Percentiles rank a stretch among this genome's conserved stretches.
These are phyloP conservation scores for Aphodius granarius DNA, from an alignment of 2,888 invertebrate genomes.

Conservation along the genomic window DNA sequence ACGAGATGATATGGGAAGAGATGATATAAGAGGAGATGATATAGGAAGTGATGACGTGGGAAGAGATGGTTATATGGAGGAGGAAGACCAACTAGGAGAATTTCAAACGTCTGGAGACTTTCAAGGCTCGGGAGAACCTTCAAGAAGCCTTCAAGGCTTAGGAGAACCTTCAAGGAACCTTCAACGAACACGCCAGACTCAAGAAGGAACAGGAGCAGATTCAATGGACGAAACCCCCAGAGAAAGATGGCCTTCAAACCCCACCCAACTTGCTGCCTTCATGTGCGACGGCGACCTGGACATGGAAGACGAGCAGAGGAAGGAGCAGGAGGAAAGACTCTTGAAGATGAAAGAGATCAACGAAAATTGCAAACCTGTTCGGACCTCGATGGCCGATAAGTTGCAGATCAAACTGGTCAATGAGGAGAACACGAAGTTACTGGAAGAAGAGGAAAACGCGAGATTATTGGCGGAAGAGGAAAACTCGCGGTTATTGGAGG, in stretches of 20 bases:
- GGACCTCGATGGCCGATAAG: constrained; percentile 34
- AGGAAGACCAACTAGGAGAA: constrained; percentile 6
- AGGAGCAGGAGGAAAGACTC: constrained; percentile 53
- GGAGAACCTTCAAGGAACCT: background rate
- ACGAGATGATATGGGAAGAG: too few relatives aligned
- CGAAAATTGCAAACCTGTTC: constrained; percentile 42
- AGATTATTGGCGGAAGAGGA: too few relatives aligned
- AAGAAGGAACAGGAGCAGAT: constrained; percentile 15
- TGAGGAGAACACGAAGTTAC: background rate
- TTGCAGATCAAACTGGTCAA: constrained; percentile 21
- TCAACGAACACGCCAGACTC: constrained; percentile 5
- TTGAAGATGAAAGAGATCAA: constrained; percentile 57
- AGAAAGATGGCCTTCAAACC: background rate
- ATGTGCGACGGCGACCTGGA: constrained; percentile 33
- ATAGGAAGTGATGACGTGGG: background rate
- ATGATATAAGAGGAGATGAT: too few relatives aligned
- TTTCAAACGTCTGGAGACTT: background rate
- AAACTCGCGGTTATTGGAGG: too few relatives aligned
- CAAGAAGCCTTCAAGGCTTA: background rate
- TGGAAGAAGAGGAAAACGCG: too few relatives aligned
- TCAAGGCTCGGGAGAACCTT: background rate
- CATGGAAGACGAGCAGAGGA: constrained; percentile 52
- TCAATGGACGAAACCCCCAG: background rate
- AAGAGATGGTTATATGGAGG: background rate
- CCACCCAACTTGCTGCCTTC: constrained; percentile 27